Conservation (phyloP, 1,140 invertebrate genomes). For the Aphelinus atriplicis region DNA sequence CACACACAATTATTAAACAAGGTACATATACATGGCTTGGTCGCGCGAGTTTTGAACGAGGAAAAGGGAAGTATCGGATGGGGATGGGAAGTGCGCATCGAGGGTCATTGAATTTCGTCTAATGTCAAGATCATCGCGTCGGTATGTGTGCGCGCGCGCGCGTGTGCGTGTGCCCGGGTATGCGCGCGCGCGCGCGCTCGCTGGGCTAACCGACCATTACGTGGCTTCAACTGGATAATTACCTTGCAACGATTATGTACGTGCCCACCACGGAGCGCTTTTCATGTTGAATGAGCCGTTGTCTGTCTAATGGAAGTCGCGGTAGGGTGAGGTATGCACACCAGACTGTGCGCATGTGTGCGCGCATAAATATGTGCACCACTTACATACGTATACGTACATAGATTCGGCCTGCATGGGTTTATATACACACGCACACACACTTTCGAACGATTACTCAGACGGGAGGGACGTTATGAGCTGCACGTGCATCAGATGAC, state of each 20-base stretch:
- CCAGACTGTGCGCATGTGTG: neutral
- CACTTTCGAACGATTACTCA: slow-evolving; percentile 17
- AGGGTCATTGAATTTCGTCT: slow-evolving; percentile 26
- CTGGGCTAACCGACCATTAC: slow-evolving; percentile 41
- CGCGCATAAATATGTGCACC: neutral
- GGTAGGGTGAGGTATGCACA: slow-evolving; percentile 16
- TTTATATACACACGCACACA: neutral
- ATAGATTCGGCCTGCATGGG: too few relatives aligned
- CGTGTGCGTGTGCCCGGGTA: slow-evolving; percentile 6
- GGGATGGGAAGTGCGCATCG: neutral
- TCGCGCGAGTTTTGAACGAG: neutral
- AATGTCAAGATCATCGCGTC: slow-evolving; percentile 53
- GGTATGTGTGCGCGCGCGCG: neutral
- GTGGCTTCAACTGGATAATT: slow-evolving; percentile 53
- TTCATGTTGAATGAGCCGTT: slow-evolving; percentile 45
- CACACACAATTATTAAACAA: too few relatives aligned
- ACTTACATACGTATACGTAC: neutral
- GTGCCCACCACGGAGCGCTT: slow-evolving; percentile 34
- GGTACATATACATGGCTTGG: too few relatives aligned
- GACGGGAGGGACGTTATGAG: neutral
- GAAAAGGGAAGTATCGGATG: neutral
- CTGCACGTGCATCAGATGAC: neutral
- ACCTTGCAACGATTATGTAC: slow-evolving; percentile 49
- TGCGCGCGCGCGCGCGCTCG: neutral
- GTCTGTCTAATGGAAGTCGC: slow-evolving; percentile 31